Conservation (phyloP, 2,888 invertebrate genomes). For the Drosophila prostipennis region DNA sequence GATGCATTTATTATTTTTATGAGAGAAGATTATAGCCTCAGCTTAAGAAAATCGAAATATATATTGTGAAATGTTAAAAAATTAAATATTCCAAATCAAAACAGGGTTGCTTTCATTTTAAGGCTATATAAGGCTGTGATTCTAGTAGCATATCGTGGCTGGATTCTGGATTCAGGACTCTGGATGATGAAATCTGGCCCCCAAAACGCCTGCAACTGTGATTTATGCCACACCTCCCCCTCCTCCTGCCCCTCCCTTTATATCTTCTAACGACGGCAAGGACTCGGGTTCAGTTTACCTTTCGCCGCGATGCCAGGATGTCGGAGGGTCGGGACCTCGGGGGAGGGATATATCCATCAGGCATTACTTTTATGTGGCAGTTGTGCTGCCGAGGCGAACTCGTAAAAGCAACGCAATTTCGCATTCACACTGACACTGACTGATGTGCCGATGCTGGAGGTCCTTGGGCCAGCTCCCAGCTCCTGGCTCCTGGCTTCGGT, state of each 20-base stretch:
- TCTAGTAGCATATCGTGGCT: conserved; percentile 15
- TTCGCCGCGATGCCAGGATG: conserved; percentile 1
- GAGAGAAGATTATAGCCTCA: too few relatives aligned
- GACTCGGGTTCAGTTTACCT: conserved; percentile 34
- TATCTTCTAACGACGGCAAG: conserved; percentile 39
- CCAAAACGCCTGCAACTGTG: conserved; percentile 30
- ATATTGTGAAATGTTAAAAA: too few relatives aligned
- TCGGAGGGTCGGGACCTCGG: background rate
- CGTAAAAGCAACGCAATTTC: conserved; percentile 77
- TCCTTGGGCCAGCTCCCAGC: conserved; percentile 20
- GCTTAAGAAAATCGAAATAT: too few relatives aligned
- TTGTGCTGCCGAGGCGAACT: conserved; percentile 43
- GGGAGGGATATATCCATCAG: conserved; percentile 62
- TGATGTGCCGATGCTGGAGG: conserved; percentile 63
- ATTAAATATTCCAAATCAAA: too few relatives aligned
- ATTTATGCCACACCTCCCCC: conserved; percentile 30
- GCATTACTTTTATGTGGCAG: conserved; percentile 74
- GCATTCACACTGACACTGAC: conserved; percentile 76
- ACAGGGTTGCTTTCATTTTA: too few relatives aligned
- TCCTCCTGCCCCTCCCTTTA: conserved; percentile 2
- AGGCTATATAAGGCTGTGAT: conserved; percentile 26
- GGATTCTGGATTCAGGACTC: conserved; percentile 13
- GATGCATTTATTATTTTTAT: too few relatives aligned
- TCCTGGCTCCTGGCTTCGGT: conserved; percentile 15
- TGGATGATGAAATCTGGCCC: conserved; percentile 12